Evolutionary conservation across 1,140 invertebrate genomes (phyloP).

Genomic region (Araneus ventricosus): DNA sequence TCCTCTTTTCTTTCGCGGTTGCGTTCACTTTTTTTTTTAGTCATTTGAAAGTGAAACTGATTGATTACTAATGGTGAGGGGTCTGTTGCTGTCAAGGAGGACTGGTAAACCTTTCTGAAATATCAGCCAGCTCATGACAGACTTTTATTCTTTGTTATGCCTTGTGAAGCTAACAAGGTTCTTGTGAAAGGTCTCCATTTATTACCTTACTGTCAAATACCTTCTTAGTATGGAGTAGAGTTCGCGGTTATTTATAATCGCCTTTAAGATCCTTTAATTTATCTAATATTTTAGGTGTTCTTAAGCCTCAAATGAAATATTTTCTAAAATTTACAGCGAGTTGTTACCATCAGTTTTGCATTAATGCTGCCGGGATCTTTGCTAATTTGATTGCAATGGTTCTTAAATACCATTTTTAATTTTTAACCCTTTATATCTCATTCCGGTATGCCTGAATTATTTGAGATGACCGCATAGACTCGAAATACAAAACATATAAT

Average conservation of each 20-base stretch:
- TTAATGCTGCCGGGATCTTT: background rate
- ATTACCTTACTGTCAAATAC: constrained; percentile 17
- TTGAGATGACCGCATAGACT: no score
- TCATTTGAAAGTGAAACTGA: constrained; percentile 26
- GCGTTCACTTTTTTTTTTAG: background rate
- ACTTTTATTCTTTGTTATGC: constrained; percentile 37
- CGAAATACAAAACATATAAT: no score
- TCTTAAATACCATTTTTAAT: no score
- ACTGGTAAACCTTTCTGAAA: constrained; percentile 16
- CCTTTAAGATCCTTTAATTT: constrained; percentile 4
- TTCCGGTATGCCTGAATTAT: no score
- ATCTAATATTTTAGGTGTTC: background rate
- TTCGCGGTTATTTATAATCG: constrained; percentile 2
- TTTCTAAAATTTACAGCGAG: background rate
- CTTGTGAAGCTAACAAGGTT: constrained; percentile 9
- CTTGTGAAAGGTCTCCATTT: background rate
- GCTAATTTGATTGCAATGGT: background rate
- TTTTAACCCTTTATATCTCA: no score
- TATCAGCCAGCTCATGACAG: constrained; percentile 37
- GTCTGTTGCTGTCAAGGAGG: constrained; percentile 41
- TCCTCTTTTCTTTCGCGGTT: background rate
- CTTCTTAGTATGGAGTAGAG: background rate
- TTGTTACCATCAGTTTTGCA: background rate
- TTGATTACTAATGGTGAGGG: constrained; percentile 43
- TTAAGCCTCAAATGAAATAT: background rate